These are phyloP conservation scores for Ptychobarbus kaznakovi DNA, from an alignment of 2,797 vertebrate genomes.

Conservation along the genomic window DNA sequence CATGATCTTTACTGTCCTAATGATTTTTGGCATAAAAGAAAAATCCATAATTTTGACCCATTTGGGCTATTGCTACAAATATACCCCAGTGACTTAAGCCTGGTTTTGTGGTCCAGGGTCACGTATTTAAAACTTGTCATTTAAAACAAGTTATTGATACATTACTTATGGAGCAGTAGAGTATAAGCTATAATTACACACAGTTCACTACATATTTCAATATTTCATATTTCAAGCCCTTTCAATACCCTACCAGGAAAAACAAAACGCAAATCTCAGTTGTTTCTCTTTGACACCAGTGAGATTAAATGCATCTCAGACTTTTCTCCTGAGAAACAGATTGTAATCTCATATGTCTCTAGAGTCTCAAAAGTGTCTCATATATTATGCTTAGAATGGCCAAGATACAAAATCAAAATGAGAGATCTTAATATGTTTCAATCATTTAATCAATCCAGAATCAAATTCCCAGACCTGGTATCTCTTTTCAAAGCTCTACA, in stretches of 20 bases:
- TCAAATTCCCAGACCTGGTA: not conserved
- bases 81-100: no score
- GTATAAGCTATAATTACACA: not conserved
- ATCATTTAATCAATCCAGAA: not conserved
- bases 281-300: not conserved
- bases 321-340: not conserved
- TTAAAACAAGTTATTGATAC: not conserved
- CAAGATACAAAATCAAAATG: not conserved
- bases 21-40: no score
- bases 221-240: no score
- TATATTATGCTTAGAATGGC: not conserved
- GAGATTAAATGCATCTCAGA: not conserved
- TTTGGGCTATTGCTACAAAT: no score
- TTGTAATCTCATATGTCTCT: not conserved
- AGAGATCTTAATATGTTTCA: not conserved
- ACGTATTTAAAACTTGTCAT: not conserved
- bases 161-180: not conserved
- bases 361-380: not conserved
- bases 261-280: not conserved
- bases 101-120: no score
- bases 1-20: no score
- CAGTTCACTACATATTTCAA: no score
- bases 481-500: not conserved
- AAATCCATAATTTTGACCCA: no score
- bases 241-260: not conserved